Evolutionary conservation across 1,140 invertebrate genomes (phyloP).

Genomic region (Micrasema minimum): DNA sequence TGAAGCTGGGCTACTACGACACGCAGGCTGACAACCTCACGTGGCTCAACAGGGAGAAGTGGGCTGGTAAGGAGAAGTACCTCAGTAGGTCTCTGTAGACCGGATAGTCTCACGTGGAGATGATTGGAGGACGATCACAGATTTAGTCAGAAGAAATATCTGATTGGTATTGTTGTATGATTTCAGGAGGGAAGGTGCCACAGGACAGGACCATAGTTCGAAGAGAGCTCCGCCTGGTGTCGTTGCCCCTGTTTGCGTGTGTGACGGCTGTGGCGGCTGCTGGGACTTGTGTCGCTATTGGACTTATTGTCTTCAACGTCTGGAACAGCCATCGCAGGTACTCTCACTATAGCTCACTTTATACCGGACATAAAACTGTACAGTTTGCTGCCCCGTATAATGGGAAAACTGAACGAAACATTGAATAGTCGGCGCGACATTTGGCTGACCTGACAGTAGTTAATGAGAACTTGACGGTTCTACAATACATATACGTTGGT

Average conservation of each 20-base stretch:
- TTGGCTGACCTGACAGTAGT: no score
- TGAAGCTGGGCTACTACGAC: conserved; percentile 96
- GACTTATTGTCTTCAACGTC: conserved; percentile 90
- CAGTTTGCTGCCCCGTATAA: no score
- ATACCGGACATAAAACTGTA: no score
- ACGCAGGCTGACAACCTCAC: conserved; percentile 94
- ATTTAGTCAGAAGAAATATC: no score
- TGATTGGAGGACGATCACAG: no score
- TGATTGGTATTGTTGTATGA: conserved; percentile 24
- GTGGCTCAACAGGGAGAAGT: conserved; percentile 90
- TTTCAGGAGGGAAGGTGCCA: conserved; percentile 82
- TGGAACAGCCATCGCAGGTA: conserved; percentile 90
- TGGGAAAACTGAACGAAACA: no score
- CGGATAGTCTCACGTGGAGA: no score
- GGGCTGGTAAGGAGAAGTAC: conserved; percentile 78
- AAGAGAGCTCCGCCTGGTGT: conserved; percentile 84
- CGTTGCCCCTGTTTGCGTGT: conserved; percentile 86
- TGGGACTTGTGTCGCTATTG: conserved; percentile 85
- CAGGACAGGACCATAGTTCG: conserved; percentile 93
- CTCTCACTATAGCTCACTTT: no score
- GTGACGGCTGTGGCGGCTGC: conserved; percentile 89
- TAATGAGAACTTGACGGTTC: no score
- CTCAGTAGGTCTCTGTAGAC: no score
- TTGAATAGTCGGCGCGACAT: no score
- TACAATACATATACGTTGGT: no score